Evolutionary conservation across 2,797 vertebrate genomes (phyloP), one percentile per base, ranked within the genome.

Genomic region (Sylvia borin): DNA sequence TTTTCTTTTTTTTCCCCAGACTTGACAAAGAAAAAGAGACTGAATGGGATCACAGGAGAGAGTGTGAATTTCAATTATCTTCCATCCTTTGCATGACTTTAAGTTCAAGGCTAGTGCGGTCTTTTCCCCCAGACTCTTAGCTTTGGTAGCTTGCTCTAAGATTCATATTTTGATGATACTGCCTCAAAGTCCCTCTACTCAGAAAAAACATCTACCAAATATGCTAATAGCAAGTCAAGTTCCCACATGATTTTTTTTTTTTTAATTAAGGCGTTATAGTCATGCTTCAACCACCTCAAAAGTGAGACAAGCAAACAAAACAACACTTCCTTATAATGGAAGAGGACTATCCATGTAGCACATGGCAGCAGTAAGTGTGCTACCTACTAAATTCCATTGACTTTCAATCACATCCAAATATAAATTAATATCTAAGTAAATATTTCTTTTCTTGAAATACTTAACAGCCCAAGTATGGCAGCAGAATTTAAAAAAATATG

Each of bases 1-100:
- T 15, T 7, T 15, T 47, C 0, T 21, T 11, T 32, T 34, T 62
- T 13, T 15, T 5, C 1, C 11, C 32, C 26, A 6, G 12, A 54
- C 82, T 82, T 88, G 25, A 79, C 14, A 50, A 91, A 67, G 53
- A 34, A 70, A 84, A 68, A 84, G 9, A 22, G 21, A 18, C 64
- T 58, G 64, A 72, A 82, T 36, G 17, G 12, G 10, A 91, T 62
- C 64, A 85, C 36, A 70, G 31, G 48, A 95, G 43, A 14, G 0
- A 58, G 17, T 2, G 34, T 11, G 34, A 71, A 51, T 79, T 85
- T 71, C 54, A 79, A 12, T 72, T 89, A 70, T 43, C 47, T 77
- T 55, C 53, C 22, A 78, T 66, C 53, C 22, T 71, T 13, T 14
- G 7, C 51, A 66, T 58, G 45, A 50, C 18, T 67, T 88, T 61